phyloP scores from a whole-genome alignment of 2,888 invertebrate genomes.

The Drosophila trichaetosa region DNA sequence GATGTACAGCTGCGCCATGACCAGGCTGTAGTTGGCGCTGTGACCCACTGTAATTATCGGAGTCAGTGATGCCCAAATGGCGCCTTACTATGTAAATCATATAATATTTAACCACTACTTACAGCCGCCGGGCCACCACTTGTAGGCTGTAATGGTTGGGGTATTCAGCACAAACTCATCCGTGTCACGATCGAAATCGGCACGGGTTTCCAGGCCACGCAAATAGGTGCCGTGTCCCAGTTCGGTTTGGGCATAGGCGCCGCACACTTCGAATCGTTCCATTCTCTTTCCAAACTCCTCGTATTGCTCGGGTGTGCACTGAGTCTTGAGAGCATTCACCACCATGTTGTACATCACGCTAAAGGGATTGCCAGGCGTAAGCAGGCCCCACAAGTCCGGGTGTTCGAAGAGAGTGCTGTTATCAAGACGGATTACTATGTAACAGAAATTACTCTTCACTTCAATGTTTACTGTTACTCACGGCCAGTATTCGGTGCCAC shows the following conservation, averaged over 20 bases:
- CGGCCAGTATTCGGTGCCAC: slow-evolving; percentile 81
- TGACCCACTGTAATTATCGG: slow-evolving; percentile 90
- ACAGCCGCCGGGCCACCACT: slow-evolving; percentile 99
- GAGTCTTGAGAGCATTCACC: slow-evolving; percentile 93
- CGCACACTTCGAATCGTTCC: slow-evolving; percentile 92
- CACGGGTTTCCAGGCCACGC: slow-evolving; percentile 94
- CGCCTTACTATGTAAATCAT: background rate
- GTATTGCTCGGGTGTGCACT: slow-evolving; percentile 94
- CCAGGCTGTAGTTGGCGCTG: slow-evolving; percentile 94
- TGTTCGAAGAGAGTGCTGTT: slow-evolving; percentile 54
- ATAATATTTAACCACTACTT: slow-evolving; percentile 84
- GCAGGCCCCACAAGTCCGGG: slow-evolving; percentile 58
- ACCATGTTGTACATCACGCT: slow-evolving; percentile 96
- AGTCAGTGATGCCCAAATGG: background rate
- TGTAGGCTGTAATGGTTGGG: slow-evolving; percentile 94
- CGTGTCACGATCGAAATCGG: slow-evolving; percentile 92
- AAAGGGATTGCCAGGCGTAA: slow-evolving; percentile 84
- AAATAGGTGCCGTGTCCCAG: slow-evolving; percentile 97
- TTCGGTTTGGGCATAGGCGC: slow-evolving; percentile 99
- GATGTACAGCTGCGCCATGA: slow-evolving; percentile 95
- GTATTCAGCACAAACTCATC: slow-evolving; percentile 95
- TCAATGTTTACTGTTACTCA: slow-evolving; percentile 59
- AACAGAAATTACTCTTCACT: background rate
- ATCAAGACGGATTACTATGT: background rate
- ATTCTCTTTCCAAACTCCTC: slow-evolving; percentile 93